phyloP scores from a whole-genome alignment of 2,113 vertebrate genomes.

The Mormyrus lacerda region DNA sequence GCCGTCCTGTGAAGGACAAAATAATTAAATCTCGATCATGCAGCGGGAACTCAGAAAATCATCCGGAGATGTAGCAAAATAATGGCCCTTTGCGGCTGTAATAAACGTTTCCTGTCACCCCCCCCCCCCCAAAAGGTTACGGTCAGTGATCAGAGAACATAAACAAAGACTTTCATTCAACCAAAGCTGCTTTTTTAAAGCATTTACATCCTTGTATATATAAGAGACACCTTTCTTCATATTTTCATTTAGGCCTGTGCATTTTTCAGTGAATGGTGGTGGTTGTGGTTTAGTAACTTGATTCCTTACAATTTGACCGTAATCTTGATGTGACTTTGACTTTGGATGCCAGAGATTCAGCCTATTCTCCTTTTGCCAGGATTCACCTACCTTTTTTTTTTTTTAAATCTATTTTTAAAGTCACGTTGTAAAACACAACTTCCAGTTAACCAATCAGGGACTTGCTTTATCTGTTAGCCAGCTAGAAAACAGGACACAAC shows the following conservation, averaged over 20 bases:
- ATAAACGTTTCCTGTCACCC: neutral
- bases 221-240: neutral
- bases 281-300: neutral
- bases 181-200: neutral
- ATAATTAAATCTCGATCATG: neutral
- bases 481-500: neutral
- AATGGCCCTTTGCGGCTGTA: neutral
- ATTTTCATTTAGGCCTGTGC: neutral
- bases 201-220: neutral
- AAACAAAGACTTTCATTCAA: neutral
- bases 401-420: neutral
- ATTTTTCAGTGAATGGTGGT: neutral
- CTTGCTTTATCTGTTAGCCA: neutral
- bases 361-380: neutral
- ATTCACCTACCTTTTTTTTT: neutral
- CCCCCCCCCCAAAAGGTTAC: neutral
- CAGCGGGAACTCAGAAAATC: neutral
- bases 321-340: neutral
- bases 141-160: neutral
- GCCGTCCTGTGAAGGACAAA: neutral
- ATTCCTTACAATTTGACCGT: neutral
- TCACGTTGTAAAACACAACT: neutral
- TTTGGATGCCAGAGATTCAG: neutral
- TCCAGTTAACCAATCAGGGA: neutral
- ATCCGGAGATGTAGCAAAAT: neutral